Evolutionary conservation across 2,888 invertebrate genomes (phyloP).

Genomic region (Acrobasis suavella): DNA sequence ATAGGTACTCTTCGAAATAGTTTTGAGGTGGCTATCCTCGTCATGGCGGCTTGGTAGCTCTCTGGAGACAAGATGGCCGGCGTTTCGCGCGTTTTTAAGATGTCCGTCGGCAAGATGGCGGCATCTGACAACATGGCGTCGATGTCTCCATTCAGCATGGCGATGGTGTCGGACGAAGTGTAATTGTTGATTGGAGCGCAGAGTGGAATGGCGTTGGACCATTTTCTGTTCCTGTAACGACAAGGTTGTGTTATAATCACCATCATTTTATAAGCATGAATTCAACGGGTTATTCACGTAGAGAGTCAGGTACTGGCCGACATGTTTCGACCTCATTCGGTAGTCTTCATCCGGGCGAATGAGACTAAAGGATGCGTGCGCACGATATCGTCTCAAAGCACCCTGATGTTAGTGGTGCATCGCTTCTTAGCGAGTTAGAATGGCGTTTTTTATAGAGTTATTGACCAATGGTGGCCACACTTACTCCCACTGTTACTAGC

Average conservation of each 20-base stretch:
- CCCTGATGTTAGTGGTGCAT: too few species aligned
- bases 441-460: too few species aligned
- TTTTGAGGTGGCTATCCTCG: slow-evolving; percentile 63
- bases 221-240: slow-evolving; percentile 87
- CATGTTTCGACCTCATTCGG: too few species aligned
- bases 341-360: too few species aligned
- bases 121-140: slow-evolving; percentile 75
- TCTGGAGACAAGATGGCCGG: slow-evolving; percentile 73
- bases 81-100: slow-evolving; percentile 65
- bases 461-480: too few species aligned
- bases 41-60: slow-evolving; percentile 71
- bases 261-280: not conserved
- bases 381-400: too few species aligned
- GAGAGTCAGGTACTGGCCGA: too few species aligned
- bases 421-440: too few species aligned
- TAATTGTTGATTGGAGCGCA: slow-evolving; percentile 81
- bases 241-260: not conserved
- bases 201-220: slow-evolving; percentile 92
- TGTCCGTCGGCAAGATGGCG: slow-evolving; percentile 54
- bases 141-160: slow-evolving; percentile 69
- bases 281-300: too few species aligned
- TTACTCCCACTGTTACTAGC: too few species aligned
- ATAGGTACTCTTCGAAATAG: slow-evolving; percentile 62
- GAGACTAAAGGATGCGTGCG: too few species aligned
- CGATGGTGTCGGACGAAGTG: slow-evolving; percentile 63